phyloP scores from a whole-genome alignment of 2,113 vertebrate species.

The Cairina moschata region DNA sequence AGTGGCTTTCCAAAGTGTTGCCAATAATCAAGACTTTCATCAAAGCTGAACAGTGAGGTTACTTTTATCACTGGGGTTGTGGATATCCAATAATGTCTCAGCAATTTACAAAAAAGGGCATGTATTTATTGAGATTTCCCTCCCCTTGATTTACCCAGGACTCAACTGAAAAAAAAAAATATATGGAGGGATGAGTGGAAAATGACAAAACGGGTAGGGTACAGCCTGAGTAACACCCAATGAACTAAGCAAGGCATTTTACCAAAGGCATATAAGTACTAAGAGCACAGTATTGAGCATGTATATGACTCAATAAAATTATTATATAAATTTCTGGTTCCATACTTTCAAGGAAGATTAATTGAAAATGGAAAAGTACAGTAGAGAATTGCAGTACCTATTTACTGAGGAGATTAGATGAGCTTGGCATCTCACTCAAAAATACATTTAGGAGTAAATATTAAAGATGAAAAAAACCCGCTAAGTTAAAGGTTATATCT shows the following conservation, averaged over 20 bases:
- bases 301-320: background rate
- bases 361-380: background rate
- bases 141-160: background rate
- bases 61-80: background rate
- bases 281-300: background rate
- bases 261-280: background rate
- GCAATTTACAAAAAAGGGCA: background rate
- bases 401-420: background rate
- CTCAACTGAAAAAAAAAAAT: background rate
- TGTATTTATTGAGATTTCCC: background rate
- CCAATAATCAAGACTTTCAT: background rate
- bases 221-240: background rate
- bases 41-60: background rate
- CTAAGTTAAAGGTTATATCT: background rate
- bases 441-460: background rate
- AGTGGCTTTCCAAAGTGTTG: background rate
- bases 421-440: background rate
- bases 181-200: too few relatives aligned
- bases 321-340: background rate
- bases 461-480: background rate
- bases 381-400: background rate
- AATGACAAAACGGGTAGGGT: background rate
- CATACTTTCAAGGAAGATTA: background rate
- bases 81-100: background rate
- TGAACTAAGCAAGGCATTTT: background rate